phyloP scores from a whole-genome alignment of 2,797 vertebrate genomes.

The Chrysocyon brachyurus region DNA sequence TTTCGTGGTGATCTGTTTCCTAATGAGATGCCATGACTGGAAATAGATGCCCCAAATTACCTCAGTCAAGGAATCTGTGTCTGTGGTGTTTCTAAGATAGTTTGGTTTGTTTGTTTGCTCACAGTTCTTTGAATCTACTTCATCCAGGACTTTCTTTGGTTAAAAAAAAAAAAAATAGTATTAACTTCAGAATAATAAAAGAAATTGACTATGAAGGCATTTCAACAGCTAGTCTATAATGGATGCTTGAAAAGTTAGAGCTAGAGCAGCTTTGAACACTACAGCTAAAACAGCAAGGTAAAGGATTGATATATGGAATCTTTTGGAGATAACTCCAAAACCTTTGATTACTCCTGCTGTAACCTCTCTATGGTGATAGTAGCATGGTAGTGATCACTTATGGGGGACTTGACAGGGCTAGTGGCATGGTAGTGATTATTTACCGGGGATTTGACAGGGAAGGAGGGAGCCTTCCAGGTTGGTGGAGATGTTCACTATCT shows the following conservation, averaged over 20 bases:
- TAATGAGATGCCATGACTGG: constrained; percentile 47
- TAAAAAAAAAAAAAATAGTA: not conserved
- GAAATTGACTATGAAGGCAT: constrained; percentile 37
- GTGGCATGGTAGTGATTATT: not conserved
- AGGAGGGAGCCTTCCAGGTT: not conserved
- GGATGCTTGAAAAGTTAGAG: constrained; percentile 31
- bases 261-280: not conserved
- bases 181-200: constrained; percentile 52
- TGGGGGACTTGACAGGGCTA: not conserved
- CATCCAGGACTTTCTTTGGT: constrained; percentile 26
- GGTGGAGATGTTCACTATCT: not conserved
- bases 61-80: constrained; percentile 32
- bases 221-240: not conserved
- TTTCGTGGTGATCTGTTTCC: constrained; percentile 22
- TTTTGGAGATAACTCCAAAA: constrained; percentile 42
- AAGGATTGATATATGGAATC: not conserved
- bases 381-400: constrained; percentile 1
- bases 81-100: not conserved
- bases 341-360: constrained; percentile 1
- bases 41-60: constrained; percentile 25
- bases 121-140: constrained; percentile 30
- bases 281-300: not conserved
- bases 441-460: not conserved
- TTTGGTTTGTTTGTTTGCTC: not conserved
- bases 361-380: not conserved